Evolutionary conservation across 2,888 invertebrate genomes (phyloP).

Genomic region (Athetis lepigone): DNA sequence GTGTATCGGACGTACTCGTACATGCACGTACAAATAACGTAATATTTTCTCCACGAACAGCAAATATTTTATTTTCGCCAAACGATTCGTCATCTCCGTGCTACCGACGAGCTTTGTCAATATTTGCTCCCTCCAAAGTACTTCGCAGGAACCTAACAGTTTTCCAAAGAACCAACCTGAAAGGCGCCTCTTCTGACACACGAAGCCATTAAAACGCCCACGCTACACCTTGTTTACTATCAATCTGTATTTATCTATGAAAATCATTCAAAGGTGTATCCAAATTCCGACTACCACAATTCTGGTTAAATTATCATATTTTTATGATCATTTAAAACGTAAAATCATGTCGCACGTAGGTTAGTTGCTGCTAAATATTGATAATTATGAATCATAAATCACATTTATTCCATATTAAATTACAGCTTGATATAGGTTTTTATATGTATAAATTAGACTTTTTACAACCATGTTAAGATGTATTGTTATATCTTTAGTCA

Average conservation of each 20-base stretch:
- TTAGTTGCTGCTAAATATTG: constrained; percentile 36
- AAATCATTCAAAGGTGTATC: constrained; percentile 48
- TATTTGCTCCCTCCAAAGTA: constrained; percentile 71
- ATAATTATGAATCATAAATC: constrained; percentile 41
- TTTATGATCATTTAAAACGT: constrained; percentile 42
- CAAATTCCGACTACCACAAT: constrained; percentile 31
- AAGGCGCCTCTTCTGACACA: constrained; percentile 71
- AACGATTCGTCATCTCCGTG: constrained; percentile 60
- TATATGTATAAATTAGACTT: constrained; percentile 19
- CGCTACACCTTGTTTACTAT: constrained; percentile 62
- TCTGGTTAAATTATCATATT: constrained; percentile 55
- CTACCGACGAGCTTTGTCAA: constrained; percentile 72
- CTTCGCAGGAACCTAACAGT: constrained; percentile 49
- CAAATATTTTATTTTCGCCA: constrained; percentile 59
- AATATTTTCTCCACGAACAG: constrained; percentile 26
- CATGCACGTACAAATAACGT: constrained; percentile 27
- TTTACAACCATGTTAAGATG: constrained; percentile 10
- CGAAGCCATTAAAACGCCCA: constrained; percentile 62
- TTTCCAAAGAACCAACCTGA: constrained; percentile 69
- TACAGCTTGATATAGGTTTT: constrained; percentile 2
- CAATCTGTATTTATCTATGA: constrained; percentile 59
- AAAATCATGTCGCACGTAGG: constrained; percentile 25
- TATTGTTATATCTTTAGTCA: constrained; percentile 10
- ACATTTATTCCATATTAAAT: constrained; percentile 20
- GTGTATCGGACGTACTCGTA: constrained; percentile 34